A percentile compares a stretch with the other conserved stretches of the same genome.
These are phyloP conservation scores for Hydra vulgaris DNA, from an alignment of 30 jellyfish, hydroid and myxozoan species.

Conservation along the genomic window DNA sequence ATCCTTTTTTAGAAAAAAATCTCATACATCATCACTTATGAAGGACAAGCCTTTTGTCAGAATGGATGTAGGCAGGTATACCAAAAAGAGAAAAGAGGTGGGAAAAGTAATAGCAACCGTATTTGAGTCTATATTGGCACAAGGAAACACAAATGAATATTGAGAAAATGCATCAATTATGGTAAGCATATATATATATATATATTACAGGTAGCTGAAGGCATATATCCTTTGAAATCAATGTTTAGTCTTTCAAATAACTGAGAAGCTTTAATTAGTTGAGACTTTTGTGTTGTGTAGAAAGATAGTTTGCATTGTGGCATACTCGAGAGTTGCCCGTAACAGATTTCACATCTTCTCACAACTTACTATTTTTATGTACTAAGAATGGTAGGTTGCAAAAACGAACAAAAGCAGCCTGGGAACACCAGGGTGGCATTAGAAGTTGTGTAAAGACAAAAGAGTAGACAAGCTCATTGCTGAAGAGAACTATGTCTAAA, in stretches of 20 bases:
- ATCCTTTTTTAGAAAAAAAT: slow-evolving; percentile 14
- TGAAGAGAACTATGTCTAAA: slow-evolving; percentile 20
- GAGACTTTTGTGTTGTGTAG: slow-evolving; percentile 16
- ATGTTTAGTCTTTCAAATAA: slow-evolving; percentile 19
- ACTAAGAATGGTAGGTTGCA: slow-evolving; percentile 27
- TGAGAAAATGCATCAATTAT: slow-evolving; percentile 25
- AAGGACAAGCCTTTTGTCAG: slow-evolving; percentile 43
- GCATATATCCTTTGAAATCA: slow-evolving; percentile 36
- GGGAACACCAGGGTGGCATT: slow-evolving; percentile 39
- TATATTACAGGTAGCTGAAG: slow-evolving; percentile 10
- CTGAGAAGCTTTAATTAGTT: slow-evolving; percentile 36
- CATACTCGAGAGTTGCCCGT: slow-evolving; percentile 17
- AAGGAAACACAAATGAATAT: slow-evolving; percentile 20
- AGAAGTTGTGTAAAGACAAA: slow-evolving; percentile 3
- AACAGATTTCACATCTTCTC: slow-evolving; percentile 8
- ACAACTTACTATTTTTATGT: too few relatives aligned
- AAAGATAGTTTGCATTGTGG: slow-evolving; percentile 26
- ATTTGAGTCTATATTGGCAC: not conserved
- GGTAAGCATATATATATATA: not conserved
- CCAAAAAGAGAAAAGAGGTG: slow-evolving; percentile 48
- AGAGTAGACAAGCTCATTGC: not conserved
- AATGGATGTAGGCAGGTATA: slow-evolving; percentile 39
- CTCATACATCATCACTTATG: slow-evolving; percentile 9
- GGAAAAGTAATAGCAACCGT: slow-evolving; percentile 15
- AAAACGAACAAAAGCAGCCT: slow-evolving; percentile 25